Evolutionary conservation across 2,888 invertebrate species (phyloP), one percentile per base, ranked within the genome.

Genomic region (Dynastes tityus): DNA sequence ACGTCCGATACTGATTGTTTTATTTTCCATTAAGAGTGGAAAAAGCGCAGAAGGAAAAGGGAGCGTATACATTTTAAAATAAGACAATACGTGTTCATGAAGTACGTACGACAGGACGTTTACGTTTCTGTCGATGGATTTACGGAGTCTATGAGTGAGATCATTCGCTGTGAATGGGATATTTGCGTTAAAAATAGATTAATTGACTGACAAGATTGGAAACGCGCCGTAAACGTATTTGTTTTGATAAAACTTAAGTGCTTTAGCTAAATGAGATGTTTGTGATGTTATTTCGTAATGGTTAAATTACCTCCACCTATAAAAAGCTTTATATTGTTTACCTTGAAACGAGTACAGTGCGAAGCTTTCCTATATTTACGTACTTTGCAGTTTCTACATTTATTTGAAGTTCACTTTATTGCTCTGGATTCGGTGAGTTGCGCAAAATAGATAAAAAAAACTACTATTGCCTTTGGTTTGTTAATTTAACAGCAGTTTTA

Each of bases 181-280:
- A 29, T 68, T 68, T 68, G 68, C 6, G 68, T 51, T 68, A 68
- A 68, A 68, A 68, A 68, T 68, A 68, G 29, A 51, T 68, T 51
- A 68, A 29, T 49, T 27, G 51, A 51, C 27, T 68, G 51, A 68
- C 27, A 29, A 29, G 22, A 29, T 32, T 63, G 32, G 63, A 63
- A 63, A 63, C 32, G 13, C 29, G 63, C 32, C 27, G 63, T 63
- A 16, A 55, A 55, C 55, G 22, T 55, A 55, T 55, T 55, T 55
- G 22, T 55, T 55, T 55, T 55, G 55, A 55, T 55, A 55, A 55
- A 55, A 22, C 22, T 3, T 22, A 55, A 55, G 16, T 16, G n/a
- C 16, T 27, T 22, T 55, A 27, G 55, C 55, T 22, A 55, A 55
- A 55, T 55, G 22, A 55, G 55, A 22, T 55, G 55, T 22, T 45